These are phyloP conservation scores for Thunnus maccoyii DNA, from an alignment of 2,113 vertebrate genomes.

Conservation along the genomic window DNA sequence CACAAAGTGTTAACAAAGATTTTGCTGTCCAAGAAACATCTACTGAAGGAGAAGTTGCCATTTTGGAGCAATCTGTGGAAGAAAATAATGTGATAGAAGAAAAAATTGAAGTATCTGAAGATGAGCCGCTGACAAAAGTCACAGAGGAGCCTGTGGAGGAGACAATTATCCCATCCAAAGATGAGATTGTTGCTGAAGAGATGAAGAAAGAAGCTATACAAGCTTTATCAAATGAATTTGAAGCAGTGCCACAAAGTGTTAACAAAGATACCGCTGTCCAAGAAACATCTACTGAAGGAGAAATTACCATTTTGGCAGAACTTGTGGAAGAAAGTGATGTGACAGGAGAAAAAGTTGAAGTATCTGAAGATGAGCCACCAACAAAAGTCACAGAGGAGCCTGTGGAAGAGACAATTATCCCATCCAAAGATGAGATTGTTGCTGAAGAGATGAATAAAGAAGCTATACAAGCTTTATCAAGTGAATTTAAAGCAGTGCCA, in stretches of 20 bases:
- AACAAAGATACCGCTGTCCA: neutral
- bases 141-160: neutral
- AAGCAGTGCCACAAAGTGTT: neutral
- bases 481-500: neutral
- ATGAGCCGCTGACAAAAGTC: neutral
- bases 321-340: neutral
- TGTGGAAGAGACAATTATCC: neutral
- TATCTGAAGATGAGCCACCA: neutral
- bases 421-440: neutral
- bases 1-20: neutral
- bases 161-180: neutral
- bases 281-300: neutral
- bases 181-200: neutral
- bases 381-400: neutral
- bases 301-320: neutral
- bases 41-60: neutral
- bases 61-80: neutral
- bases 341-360: neutral
- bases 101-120: neutral
- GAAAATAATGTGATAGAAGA: neutral
- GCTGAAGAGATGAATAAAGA: constrained; percentile 3
- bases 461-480: neutral
- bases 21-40: neutral
- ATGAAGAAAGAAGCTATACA: constrained; percentile 5
- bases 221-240: neutral